Base-by-base conservation (phyloP, 2,888 invertebrate genomes). In the Eupithecia exiguata region DNA sequence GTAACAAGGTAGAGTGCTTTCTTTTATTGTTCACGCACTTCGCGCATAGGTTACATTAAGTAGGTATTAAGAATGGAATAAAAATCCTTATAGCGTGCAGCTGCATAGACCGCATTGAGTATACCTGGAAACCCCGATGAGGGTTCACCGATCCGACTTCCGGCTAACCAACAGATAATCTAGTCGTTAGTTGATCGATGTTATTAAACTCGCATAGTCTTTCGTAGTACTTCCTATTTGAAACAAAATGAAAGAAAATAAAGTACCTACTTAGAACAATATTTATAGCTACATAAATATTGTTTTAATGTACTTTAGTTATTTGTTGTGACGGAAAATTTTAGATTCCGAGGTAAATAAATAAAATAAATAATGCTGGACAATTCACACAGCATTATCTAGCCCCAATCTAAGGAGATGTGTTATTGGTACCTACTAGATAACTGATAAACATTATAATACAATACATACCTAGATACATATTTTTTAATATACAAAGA, bases 1-100 rank as follows among this genome's bases (percentile, higher is more conserved):
- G 91, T 85, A 86, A 84, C 85, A 88, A 91, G 93, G 93, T 93
- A 87, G 12, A 84, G 79, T 78, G 61, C 10, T 68, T 58, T 25
- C 14, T 69, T 25, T 25, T 38, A 38, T 70, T 38, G 9, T 38
- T 38, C 4, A 36, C n/a, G 10, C 4, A n/a, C 18, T 16, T 58
- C 9, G 7, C 53, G 5, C 5, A 30, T 18, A 30, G 18, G 18
- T 16, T 16, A 62, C 12, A 62, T 7, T 7, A 35, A 9, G 21
- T 30, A 30, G 10, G n/a, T n/a, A 35, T 62, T 18, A 62, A 18
- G n/a, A 1, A 49, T 49, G 49, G 30, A 21, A 18, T 62, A 35
- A 35, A 43, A 38, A 25, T 30, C 30, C 30, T 18, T 9, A 62
- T 14, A 61, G 18, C 36, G 38, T 65, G 49, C 69, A 63, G 40